phyloP scores from a whole-genome alignment of 2,888 invertebrate genomes.

The Andrena marginata region DNA sequence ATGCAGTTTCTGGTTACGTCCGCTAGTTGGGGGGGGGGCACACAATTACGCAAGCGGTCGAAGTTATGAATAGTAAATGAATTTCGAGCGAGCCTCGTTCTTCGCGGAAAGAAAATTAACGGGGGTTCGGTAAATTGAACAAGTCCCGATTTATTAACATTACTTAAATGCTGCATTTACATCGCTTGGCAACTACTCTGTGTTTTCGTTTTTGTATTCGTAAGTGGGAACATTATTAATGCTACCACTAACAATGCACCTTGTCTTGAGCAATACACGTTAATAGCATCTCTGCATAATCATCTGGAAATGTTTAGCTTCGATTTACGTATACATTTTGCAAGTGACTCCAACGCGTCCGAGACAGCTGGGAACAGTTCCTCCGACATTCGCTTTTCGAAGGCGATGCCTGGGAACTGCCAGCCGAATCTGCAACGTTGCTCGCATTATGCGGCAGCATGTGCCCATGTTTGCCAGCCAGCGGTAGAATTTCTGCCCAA shows the following conservation, averaged over 20 bases:
- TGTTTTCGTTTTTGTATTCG: not conserved
- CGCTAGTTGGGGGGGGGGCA: no score
- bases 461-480: slow-evolving; percentile 8
- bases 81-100: no score
- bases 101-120: no score
- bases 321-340: not conserved
- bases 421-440: not conserved
- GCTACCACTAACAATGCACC: not conserved
- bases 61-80: no score
- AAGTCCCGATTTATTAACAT: no score
- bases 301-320: not conserved
- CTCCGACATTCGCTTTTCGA: not conserved
- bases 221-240: not conserved
- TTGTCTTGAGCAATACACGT: not conserved
- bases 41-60: no score
- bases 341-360: not conserved
- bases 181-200: no score
- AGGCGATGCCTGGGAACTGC: not conserved
- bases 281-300: not conserved
- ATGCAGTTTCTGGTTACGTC: no score
- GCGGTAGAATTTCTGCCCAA: slow-evolving; percentile 2
- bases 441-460: slow-evolving; percentile 17
- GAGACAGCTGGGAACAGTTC: not conserved
- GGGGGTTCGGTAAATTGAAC: no score
- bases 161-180: no score